Conservation (phyloP, 2,888 invertebrate species). For the Mythimna ferrago region DNA sequence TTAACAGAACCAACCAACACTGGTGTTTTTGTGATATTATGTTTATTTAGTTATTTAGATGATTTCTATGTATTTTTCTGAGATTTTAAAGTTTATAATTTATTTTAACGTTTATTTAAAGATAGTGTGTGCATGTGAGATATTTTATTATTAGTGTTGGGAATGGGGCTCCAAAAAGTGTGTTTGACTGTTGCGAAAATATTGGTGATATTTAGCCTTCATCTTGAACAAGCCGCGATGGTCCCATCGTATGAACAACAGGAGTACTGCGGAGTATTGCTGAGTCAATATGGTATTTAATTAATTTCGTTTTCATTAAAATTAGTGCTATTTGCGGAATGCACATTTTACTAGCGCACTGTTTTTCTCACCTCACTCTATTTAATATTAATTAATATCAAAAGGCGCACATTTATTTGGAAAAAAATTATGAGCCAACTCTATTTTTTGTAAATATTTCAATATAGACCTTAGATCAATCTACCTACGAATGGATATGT, state of each 20-base stretch:
- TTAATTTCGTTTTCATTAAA: constrained; percentile 24
- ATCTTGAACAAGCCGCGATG: constrained; percentile 43
- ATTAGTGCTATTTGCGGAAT: neutral
- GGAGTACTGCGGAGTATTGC: constrained; percentile 73
- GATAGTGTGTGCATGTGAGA: constrained; percentile 7
- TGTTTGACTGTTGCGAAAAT: constrained; percentile 28
- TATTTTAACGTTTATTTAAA: constrained; percentile 20
- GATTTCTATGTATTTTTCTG: constrained; percentile 5
- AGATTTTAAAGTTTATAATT: constrained; percentile 1
- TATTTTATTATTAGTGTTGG: constrained; percentile 17
- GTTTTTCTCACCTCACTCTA: neutral
- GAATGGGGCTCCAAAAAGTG: constrained; percentile 47
- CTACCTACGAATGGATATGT: neutral
- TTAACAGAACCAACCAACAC: neutral
- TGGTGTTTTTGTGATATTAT: constrained; percentile 7
- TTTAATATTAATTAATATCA: neutral
- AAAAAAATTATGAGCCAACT: neutral
- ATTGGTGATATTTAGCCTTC: constrained; percentile 44
- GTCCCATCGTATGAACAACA: constrained; percentile 54
- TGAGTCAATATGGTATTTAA: constrained; percentile 81
- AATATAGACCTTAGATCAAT: neutral
- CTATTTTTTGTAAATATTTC: constrained; percentile 1
- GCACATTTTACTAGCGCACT: neutral
- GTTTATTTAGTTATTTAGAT: constrained; percentile 4
- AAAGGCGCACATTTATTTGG: too few species aligned